Evolutionary conservation across 2,797 vertebrate genomes (phyloP).

Genomic region (Remorina albescens): DNA sequence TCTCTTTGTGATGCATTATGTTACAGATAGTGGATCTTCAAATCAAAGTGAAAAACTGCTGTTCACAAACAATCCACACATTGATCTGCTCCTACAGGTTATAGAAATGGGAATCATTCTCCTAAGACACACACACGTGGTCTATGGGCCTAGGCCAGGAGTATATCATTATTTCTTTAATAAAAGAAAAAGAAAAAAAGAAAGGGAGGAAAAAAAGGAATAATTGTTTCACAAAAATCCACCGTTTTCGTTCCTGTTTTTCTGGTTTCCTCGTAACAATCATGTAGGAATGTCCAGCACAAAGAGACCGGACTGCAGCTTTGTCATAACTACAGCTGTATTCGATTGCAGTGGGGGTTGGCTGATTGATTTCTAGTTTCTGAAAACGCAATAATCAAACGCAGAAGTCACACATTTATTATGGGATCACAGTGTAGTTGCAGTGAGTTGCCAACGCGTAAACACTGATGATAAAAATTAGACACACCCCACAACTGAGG

Average conservation of each 20-base stretch:
- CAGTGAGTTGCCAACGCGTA: not conserved
- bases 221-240: constrained; percentile 8
- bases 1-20: constrained; percentile 24
- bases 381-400: constrained; percentile 16
- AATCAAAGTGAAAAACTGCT: constrained; percentile 18
- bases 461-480: not conserved
- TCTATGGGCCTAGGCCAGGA: not conserved
- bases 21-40: not conserved
- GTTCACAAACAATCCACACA: constrained; percentile 22
- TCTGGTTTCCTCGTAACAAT: not conserved
- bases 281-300: not conserved
- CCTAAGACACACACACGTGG: not conserved
- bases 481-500: fast-evolving
- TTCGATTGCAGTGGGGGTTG: not conserved
- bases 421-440: not conserved
- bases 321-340: not conserved
- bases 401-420: not conserved
- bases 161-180: not conserved
- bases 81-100: constrained; percentile 16
- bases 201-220: too few relatives aligned
- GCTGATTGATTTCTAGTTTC: not conserved
- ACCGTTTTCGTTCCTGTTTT: not conserved
- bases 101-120: not conserved
- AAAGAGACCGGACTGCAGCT: not conserved
- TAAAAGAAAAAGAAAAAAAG: not conserved